Base-by-base conservation (phyloP, 1,140 invertebrate genomes). In the Drosophila arizonae region DNA sequence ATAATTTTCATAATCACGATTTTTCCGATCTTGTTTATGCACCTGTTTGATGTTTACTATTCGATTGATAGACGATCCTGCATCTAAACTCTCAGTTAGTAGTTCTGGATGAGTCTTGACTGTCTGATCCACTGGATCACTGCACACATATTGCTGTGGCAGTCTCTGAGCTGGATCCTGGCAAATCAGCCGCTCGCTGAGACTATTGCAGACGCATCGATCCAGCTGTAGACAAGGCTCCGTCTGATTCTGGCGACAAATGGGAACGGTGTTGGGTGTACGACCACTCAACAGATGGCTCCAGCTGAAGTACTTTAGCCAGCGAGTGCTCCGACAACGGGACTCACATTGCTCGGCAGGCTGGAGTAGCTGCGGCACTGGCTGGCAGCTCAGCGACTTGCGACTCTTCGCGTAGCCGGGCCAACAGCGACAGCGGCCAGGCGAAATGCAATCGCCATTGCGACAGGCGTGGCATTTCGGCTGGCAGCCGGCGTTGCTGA, bases 391-490 rank as follows among this genome's bases (percentile, higher is more conserved):
- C 30, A 13, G 4, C 11, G 2, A 17, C 13, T 2, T 10, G 10
- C n/a, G 13, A 9, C 1, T 17, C 17, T n/a, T 28, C 3, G 1
- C 5, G 15, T 10, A 70, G 2, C 13, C 54, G 2, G 43, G 30
- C 61, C 61, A 71, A 9, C 68, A 71, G 8, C 15, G 43, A 10
- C 61, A 71, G 4, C 41, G 3, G 5, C 26, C 54, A 10, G 68
- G 61, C 4, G 45, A 46, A 50, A 64, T 30, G 46, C 68, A 71
- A 13, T 71, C 61, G 2, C 68, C 68, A 24, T 36, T 56, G 4
- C 10, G 50, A 8, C 68, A 71, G 33, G 6, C n/a, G 1, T 36
- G 10, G 62, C 62, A 72, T 15, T 33, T 54, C 13, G 48, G 62
- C 17, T 51, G 52, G 3, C 69, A 72, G 3, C 62, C 46, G 15